Evolutionary conservation across 2,113 vertebrate genomes (phyloP).

Genomic region (Leptosomus discolor): DNA sequence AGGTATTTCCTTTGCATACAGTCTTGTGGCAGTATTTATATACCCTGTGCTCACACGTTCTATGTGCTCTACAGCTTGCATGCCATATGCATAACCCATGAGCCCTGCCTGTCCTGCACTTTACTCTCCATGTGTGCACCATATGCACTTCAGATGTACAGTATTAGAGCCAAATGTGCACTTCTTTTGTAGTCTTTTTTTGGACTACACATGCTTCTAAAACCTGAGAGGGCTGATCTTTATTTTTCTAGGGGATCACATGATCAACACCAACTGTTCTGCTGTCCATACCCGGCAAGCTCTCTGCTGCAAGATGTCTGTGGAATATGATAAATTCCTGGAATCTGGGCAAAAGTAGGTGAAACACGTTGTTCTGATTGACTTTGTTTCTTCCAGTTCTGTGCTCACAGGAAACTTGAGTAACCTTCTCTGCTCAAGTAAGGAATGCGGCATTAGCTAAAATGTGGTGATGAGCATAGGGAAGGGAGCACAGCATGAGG

Average conservation of each 20-base stretch:
- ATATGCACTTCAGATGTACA: not conserved
- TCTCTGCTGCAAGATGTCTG: slow-evolving; percentile 98
- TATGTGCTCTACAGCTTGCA: not conserved
- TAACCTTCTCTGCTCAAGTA: not conserved
- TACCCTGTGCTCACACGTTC: not conserved
- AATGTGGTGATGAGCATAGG: not conserved
- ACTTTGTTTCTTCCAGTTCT: not conserved
- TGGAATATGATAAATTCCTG: slow-evolving; percentile 97
- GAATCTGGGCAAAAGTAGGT: slow-evolving; percentile 93
- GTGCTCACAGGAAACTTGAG: not conserved
- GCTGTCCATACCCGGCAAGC: slow-evolving; percentile 93
- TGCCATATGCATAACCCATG: not conserved
- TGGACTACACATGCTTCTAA: not conserved
- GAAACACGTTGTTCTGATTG: not conserved
- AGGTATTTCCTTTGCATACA: not conserved
- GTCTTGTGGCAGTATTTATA: not conserved
- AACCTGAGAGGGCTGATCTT: not conserved
- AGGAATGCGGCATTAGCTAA: not conserved
- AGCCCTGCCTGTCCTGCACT: not conserved
- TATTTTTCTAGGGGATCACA: slow-evolving; percentile 75
- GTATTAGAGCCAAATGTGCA: not conserved
- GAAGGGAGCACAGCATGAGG: not conserved
- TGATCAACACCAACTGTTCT: slow-evolving; percentile 97
- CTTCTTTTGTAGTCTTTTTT: not conserved
- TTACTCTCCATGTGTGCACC: not conserved